Percentiles rank a stretch among this genome's conserved stretches.
Conservation (phyloP, 2,113 vertebrate species). For the Riparia riparia region DNA sequence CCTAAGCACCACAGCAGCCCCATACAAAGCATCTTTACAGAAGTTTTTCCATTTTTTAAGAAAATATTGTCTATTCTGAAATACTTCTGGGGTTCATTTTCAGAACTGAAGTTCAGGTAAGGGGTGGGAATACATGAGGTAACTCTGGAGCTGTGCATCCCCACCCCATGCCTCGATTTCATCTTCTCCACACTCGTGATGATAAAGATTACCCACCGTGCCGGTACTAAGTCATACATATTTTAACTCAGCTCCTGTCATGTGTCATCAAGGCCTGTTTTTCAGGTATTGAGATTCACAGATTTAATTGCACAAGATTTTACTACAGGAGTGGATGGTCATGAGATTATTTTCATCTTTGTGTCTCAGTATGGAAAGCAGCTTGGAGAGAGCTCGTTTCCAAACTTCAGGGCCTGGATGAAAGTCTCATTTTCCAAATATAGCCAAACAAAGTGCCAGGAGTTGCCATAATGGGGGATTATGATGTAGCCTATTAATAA, state of each 20-base stretch:
- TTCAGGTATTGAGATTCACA: slow-evolving; percentile 58
- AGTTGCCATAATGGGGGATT: neutral
- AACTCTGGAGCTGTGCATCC: neutral
- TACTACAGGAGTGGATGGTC: slow-evolving; percentile 46
- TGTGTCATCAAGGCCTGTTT: slow-evolving; percentile 63
- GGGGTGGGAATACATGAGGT: neutral
- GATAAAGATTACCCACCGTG: neutral
- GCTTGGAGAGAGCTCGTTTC: neutral
- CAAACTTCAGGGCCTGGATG: neutral
- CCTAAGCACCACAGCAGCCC: neutral
- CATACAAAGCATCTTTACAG: neutral
- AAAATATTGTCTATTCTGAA: neutral
- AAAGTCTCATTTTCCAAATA: neutral
- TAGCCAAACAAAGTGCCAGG: neutral
- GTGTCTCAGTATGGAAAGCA: slow-evolving; percentile 2
- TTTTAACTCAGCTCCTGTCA: slow-evolving; percentile 13
- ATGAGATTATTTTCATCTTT: slow-evolving; percentile 35
- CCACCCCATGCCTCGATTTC: neutral
- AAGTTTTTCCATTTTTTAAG: rapidly evolving
- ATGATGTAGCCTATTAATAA: neutral
- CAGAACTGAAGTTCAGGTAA: neutral
- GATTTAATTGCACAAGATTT: slow-evolving; percentile 44
- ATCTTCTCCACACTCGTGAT: neutral
- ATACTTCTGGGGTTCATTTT: neutral
- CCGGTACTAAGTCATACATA: neutral